These are phyloP conservation scores for Rallus crepitans DNA, from an alignment of 2,797 vertebrate species.

Conservation along the genomic window DNA sequence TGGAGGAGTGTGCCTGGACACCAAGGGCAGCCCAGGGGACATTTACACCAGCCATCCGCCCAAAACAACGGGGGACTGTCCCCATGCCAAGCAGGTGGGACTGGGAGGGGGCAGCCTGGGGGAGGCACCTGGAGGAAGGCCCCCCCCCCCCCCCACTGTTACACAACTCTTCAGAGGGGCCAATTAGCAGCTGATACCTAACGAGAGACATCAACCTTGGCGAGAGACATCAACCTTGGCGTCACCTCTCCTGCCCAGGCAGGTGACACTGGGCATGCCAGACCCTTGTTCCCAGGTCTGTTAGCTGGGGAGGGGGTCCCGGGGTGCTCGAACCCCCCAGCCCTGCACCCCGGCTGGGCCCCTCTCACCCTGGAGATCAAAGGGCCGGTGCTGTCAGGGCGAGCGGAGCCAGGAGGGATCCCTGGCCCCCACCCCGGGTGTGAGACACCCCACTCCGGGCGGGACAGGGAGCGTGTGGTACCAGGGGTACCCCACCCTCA, in stretches of 20 bases:
- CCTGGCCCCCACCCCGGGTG: background rate
- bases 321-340: background rate
- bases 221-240: background rate
- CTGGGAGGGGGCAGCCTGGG: background rate
- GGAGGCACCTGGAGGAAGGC: background rate
- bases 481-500: accelerated
- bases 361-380: background rate
- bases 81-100: accelerated
- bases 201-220: background rate
- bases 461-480: background rate
- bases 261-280: background rate
- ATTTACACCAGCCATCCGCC: background rate
- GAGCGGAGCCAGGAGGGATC: background rate
- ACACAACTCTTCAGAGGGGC: background rate
- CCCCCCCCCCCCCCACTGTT: accelerated
- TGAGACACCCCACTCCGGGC: background rate
- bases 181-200: background rate
- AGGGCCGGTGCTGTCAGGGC: background rate
- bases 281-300: background rate
- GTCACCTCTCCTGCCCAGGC: accelerated
- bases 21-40: accelerated
- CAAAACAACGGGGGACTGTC: background rate
- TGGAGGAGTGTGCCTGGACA: background rate
- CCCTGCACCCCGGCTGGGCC: background rate
- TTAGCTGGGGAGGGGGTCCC: background rate